Percentiles rank a stretch among this genome's conserved stretches.
Conservation (phyloP, 2,797 vertebrate genomes). For the Hephaestus fuliginosus region DNA sequence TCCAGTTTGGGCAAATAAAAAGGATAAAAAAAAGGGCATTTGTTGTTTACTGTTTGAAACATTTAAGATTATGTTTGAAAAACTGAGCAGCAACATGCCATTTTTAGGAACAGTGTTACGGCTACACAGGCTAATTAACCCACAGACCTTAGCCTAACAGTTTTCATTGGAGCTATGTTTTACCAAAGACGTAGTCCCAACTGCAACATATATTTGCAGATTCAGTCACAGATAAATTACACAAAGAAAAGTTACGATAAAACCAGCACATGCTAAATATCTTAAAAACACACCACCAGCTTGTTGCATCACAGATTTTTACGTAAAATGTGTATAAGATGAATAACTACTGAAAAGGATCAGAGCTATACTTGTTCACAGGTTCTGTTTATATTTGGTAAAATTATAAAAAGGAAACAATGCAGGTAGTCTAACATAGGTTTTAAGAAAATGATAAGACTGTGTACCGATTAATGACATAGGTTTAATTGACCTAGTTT, state of each 20-base stretch:
- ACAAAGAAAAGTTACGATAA: not conserved
- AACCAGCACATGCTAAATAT: conserved; percentile 1
- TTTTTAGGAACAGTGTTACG: conserved; percentile 5
- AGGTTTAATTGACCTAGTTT: not conserved
- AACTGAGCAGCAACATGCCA: not conserved
- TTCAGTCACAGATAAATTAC: not conserved
- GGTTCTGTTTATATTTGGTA: not conserved
- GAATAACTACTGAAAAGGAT: not conserved
- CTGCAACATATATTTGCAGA: not conserved
- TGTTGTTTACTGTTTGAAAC: not conserved
- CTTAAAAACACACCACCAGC: not conserved
- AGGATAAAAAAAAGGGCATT: too few relatives aligned
- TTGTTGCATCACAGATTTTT: not conserved
- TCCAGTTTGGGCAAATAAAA: too few relatives aligned
- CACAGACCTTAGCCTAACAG: not conserved
- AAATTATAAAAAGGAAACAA: not conserved
- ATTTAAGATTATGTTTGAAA: not conserved
- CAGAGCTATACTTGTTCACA: not conserved
- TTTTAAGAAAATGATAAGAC: not conserved
- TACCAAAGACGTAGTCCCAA: not conserved
- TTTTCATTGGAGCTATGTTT: conserved; percentile 1
- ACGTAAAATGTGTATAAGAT: not conserved
- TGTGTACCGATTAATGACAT: not conserved
- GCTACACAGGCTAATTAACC: not conserved
- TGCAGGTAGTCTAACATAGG: not conserved